These are phyloP conservation scores for Conger conger DNA, from an alignment of 2,113 vertebrate species.

Conservation along the genomic window DNA sequence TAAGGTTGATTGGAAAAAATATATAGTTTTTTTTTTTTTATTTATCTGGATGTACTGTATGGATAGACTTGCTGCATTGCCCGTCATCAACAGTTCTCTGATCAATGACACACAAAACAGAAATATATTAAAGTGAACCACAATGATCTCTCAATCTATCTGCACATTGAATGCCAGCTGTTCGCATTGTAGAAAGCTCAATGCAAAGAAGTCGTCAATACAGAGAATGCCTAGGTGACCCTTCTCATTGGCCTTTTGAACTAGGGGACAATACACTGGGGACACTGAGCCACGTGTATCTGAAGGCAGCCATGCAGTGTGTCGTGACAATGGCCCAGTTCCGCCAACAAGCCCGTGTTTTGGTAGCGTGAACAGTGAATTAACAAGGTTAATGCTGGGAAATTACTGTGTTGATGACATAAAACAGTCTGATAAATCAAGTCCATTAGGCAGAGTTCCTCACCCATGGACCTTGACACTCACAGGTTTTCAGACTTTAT, in stretches of 20 bases:
- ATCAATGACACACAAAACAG: not conserved
- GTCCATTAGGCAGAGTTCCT: not conserved
- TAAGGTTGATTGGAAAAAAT: no score
- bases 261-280: not conserved
- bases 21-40: no score
- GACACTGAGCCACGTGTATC: not conserved
- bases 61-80: not conserved
- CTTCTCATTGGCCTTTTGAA: not conserved
- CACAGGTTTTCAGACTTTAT: no score
- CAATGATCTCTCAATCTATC: not conserved
- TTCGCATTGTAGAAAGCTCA: not conserved
- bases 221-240: not conserved
- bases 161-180: not conserved
- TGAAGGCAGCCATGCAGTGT: not conserved
- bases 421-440: not conserved
- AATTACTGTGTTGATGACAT: not conserved
- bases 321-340: not conserved
- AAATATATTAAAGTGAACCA: not conserved
- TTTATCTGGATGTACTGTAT: not conserved
- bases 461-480: not conserved
- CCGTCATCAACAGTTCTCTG: no score
- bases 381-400: not conserved
- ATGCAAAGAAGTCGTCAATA: not conserved
- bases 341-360: not conserved
- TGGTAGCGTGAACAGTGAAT: not conserved